Conservation (phyloP, 2,888 invertebrate genomes). For the Hirtodrosophila alboralis region DNA sequence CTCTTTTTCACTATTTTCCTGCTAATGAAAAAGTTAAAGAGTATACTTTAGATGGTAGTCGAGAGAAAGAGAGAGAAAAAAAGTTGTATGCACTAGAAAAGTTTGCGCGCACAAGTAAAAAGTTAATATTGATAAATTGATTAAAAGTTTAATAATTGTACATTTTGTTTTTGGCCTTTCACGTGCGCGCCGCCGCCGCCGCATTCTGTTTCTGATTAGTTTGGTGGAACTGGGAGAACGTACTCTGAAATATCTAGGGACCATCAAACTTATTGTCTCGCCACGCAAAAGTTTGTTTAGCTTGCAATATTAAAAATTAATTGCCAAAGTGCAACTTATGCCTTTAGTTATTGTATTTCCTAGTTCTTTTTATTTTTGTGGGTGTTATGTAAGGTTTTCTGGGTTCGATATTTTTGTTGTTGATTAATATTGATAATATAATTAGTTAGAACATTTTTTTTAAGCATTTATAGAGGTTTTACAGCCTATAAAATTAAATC, state of each 20-base stretch:
- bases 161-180: conserved; percentile 50
- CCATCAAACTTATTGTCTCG: conserved; percentile 46
- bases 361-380: conserved; percentile 12
- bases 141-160: conserved; percentile 78
- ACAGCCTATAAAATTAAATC: no score
- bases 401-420: conserved; percentile 6
- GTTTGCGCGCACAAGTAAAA: conserved; percentile 61
- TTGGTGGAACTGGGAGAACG: conserved; percentile 12
- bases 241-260: conserved; percentile 3
- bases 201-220: conserved; percentile 48
- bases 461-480: no score
- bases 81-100: conserved; percentile 48
- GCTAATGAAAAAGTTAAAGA: conserved; percentile 75
- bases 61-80: conserved; percentile 13
- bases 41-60: conserved; percentile 4
- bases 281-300: conserved; percentile 45
- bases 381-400: conserved; percentile 24
- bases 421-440: no score
- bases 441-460: no score
- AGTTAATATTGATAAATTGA: conserved; percentile 81
- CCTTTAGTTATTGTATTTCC: conserved; percentile 14
- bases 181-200: no score
- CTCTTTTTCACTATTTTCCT: not conserved
- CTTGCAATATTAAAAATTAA: conserved; percentile 60
- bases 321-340: conserved; percentile 52